Evolutionary conservation across 2,113 vertebrate species (phyloP).

Genomic region (Gavialis gangeticus): DNA sequence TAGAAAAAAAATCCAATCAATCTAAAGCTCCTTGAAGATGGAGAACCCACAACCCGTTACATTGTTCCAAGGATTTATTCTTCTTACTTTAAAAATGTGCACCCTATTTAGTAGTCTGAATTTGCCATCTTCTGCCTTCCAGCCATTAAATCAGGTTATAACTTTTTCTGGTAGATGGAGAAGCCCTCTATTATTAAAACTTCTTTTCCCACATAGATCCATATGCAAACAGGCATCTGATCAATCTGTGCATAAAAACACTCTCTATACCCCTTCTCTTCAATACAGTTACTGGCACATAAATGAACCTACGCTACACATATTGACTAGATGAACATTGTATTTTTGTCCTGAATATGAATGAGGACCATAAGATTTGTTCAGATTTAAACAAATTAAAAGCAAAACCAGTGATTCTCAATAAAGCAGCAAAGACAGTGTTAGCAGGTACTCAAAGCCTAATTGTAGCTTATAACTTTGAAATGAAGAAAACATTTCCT

Average conservation of each 20-base stretch:
- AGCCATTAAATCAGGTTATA: no score
- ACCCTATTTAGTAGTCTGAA: no score
- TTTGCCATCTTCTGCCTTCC: no score
- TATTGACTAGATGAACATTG: background rate
- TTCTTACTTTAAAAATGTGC: no score
- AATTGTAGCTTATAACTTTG: background rate
- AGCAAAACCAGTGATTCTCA: background rate
- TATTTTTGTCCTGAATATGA: background rate
- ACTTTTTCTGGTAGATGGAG: background rate
- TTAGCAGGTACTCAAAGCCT: background rate
- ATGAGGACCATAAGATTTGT: background rate
- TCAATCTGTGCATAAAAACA: no score
- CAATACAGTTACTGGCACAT: no score
- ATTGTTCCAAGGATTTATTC: no score
- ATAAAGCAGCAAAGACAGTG: background rate
- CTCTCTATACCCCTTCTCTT: no score
- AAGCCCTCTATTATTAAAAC: background rate
- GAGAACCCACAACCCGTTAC: no score
- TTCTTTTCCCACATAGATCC: background rate
- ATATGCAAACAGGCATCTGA: background rate
- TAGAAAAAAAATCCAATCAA: no score
- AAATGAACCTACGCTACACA: no score
- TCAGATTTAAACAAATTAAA: background rate
- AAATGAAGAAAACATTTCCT: background rate
- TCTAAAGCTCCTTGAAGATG: no score